Conservation (phyloP, 1,140 invertebrate genomes). For the Cydia fagiglandana region DNA sequence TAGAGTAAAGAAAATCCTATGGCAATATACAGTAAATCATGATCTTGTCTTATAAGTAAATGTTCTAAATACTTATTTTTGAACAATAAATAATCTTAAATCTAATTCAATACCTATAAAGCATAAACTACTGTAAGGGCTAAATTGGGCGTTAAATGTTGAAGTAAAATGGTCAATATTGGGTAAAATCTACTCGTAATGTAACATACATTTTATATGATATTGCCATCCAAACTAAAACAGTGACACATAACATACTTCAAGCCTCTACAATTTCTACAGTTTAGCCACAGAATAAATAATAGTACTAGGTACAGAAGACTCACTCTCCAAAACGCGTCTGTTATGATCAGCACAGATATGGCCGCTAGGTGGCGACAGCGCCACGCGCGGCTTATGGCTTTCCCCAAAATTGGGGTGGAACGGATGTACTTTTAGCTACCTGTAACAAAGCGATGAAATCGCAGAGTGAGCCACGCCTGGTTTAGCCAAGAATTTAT, state of each 20-base stretch:
- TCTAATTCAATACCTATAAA: constrained; percentile 5
- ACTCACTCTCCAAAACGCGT: too few species aligned
- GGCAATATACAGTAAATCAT: background rate
- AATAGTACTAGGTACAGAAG: too few species aligned
- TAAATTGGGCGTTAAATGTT: background rate
- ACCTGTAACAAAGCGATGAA: too few species aligned
- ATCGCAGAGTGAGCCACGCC: too few species aligned
- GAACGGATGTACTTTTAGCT: too few species aligned
- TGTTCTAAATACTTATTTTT: constrained; percentile 1
- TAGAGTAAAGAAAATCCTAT: background rate
- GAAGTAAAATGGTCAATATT: background rate
- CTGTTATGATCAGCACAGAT: too few species aligned
- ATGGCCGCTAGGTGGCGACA: too few species aligned
- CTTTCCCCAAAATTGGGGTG: too few species aligned
- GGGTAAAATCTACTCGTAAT: constrained; percentile 1
- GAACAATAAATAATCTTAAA: constrained; percentile 17
- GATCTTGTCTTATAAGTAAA: background rate
- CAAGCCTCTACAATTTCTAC: background rate
- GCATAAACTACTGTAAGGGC: background rate
- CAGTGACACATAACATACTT: too few species aligned
- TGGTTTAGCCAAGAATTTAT: background rate
- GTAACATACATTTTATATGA: constrained; percentile 6
- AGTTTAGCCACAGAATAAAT: background rate
- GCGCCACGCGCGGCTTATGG: too few species aligned
- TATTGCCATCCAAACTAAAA: background rate